Evolutionary conservation across 1,140 invertebrate species (phyloP).

Genomic region (Zaprionus africanus): DNA sequence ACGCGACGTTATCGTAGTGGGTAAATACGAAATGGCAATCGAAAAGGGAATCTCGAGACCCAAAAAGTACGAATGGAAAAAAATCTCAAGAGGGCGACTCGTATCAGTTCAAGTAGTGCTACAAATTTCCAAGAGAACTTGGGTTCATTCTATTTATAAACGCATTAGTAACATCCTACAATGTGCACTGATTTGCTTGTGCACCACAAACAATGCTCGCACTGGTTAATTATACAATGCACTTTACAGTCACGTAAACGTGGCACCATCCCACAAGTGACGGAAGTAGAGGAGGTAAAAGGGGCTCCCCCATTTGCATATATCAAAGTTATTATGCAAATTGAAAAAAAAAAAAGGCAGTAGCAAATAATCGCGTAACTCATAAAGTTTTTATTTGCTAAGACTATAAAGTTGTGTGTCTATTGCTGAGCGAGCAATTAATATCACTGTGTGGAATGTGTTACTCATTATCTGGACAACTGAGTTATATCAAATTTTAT

Average conservation of each 20-base stretch:
- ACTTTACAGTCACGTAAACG: background rate
- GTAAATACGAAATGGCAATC: background rate
- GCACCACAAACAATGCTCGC: background rate
- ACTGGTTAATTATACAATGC: conserved; percentile 1
- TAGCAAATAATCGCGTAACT: background rate
- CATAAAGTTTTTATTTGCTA: background rate
- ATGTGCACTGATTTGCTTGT: background rate
- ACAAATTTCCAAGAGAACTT: background rate
- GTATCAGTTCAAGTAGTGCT: conserved; percentile 1
- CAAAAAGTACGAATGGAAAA: background rate
- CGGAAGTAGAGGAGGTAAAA: background rate
- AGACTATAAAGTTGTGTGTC: background rate
- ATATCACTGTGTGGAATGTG: background rate
- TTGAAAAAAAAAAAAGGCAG: background rate
- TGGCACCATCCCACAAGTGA: background rate
- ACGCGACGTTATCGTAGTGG: background rate
- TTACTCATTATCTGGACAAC: background rate
- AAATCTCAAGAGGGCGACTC: background rate
- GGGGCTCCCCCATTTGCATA: background rate
- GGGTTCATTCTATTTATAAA: background rate
- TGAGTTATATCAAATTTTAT: background rate
- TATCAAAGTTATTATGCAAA: conserved; percentile 9
- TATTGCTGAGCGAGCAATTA: too few species aligned
- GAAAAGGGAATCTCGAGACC: conserved; percentile 5
- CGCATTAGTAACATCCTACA: background rate